These are phyloP conservation scores for Crenichthys baileyi DNA, from an alignment of 2,797 vertebrate genomes.

Conservation along the genomic window DNA sequence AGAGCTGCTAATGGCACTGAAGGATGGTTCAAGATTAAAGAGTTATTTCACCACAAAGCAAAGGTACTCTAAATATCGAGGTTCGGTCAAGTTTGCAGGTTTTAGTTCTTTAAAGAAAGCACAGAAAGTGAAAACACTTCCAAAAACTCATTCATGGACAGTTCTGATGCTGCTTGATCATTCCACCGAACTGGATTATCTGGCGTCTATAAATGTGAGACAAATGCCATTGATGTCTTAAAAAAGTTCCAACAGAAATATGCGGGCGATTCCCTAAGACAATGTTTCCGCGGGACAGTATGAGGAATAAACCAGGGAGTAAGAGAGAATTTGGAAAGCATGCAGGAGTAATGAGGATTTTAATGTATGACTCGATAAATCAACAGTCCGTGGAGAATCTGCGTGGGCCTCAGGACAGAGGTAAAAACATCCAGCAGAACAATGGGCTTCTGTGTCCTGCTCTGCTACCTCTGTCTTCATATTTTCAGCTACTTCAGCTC, in stretches of 20 bases:
- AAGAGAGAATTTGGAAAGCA: conserved; percentile 65
- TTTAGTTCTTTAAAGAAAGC: background rate
- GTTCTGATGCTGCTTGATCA: background rate
- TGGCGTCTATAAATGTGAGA: conserved; percentile 13
- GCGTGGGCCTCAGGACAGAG: conserved; percentile 76
- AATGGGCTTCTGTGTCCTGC: conserved; percentile 89
- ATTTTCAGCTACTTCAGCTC: conserved; percentile 62
- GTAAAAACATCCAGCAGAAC: conserved; percentile 85
- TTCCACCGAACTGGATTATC: conserved; percentile 1
- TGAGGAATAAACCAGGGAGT: conserved; percentile 32
- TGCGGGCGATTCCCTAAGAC: conserved; percentile 18
- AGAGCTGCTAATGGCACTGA: conserved; percentile 26
- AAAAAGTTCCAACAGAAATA: conserved; percentile 20
- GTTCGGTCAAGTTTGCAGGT: background rate
- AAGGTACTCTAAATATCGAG: background rate
- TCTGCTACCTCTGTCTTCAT: conserved; percentile 67
- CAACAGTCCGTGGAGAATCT: conserved; percentile 79
- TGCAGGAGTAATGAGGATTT: conserved; percentile 81
- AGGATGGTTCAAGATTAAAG: conserved; percentile 21
- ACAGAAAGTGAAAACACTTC: background rate
- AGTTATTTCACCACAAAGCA: conserved; percentile 36
- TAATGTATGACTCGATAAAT: conserved; percentile 86
- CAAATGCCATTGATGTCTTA: background rate
- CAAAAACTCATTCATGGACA: background rate
- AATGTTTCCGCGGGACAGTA: conserved; percentile 33